phyloP scores from a whole-genome alignment of 2,888 invertebrate genomes.

The Stratiomys singularior region DNA sequence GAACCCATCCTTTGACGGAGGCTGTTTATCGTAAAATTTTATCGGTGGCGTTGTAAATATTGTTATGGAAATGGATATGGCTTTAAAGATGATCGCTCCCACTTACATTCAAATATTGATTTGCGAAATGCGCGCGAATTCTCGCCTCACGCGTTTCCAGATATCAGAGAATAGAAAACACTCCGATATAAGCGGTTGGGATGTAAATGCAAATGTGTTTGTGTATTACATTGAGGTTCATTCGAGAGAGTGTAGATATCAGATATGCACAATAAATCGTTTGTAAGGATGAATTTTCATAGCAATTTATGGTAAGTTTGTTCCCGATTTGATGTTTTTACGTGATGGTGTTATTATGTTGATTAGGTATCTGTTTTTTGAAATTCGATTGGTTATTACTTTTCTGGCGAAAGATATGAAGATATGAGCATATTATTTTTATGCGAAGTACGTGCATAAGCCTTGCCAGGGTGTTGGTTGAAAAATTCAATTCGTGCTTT shows the following conservation, averaged over 20 bases:
- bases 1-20: not conserved
- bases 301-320: conserved; percentile 46
- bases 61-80: conserved; percentile 49
- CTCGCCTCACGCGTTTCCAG: conserved; percentile 9
- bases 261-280: conserved; percentile 49
- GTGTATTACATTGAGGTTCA: conserved; percentile 7
- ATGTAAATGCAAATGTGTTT: not conserved
- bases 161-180: not conserved
- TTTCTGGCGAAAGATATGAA: not conserved
- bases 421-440: no score
- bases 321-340: conserved; percentile 49
- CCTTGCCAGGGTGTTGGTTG: no score
- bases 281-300: conserved; percentile 35
- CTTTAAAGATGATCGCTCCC: conserved; percentile 45
- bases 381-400: conserved; percentile 20
- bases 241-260: conserved; percentile 22
- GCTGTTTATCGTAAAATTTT: conserved; percentile 48
- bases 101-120: conserved; percentile 51
- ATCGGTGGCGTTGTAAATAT: conserved; percentile 46
- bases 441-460: no score
- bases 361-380: conserved; percentile 33
- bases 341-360: conserved; percentile 42
- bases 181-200: not conserved
- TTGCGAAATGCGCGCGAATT: conserved; percentile 39
- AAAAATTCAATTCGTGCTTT: no score